phyloP scores from a whole-genome alignment of 37 sponge, comb jelly and placozoan genomes.

The Geodia barretti region DNA sequence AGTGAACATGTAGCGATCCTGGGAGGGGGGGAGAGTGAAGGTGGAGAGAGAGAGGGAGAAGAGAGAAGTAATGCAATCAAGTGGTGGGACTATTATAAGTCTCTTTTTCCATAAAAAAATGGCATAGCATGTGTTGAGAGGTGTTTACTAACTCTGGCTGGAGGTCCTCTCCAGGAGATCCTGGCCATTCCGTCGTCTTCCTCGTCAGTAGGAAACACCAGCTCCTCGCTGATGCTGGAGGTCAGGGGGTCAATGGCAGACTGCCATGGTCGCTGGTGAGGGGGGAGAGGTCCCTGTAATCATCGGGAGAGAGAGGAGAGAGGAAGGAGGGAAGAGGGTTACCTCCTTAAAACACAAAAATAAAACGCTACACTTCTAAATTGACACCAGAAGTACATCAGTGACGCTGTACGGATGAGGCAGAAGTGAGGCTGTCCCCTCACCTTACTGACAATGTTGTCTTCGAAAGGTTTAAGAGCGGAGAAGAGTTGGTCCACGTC shows the following conservation, averaged over 20 bases:
- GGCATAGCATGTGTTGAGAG: too few species aligned
- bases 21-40: background rate
- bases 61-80: background rate
- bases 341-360: too few species aligned
- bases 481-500: slow-evolving; percentile 65
- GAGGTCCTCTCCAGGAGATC: slow-evolving; percentile 77
- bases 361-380: too few species aligned
- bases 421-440: too few species aligned
- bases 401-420: too few species aligned
- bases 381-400: too few species aligned
- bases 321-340: background rate
- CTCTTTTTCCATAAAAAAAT: background rate
- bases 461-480: slow-evolving; percentile 70
- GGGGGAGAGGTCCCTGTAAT: slow-evolving; percentile 66
- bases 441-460: slow-evolving; percentile 74
- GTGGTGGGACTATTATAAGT: background rate
- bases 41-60: slow-evolving; percentile 4
- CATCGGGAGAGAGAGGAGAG: background rate
- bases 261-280: slow-evolving; percentile 86
- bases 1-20: slow-evolving; percentile 40
- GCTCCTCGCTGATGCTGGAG: slow-evolving; percentile 13
- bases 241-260: slow-evolving; percentile 62
- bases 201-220: slow-evolving; percentile 80
- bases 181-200: slow-evolving; percentile 67
- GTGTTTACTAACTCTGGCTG: slow-evolving; percentile 28